Percentiles rank a stretch among this genome's conserved stretches.
These are phyloP conservation scores for Lingula anatina DNA, from an alignment of 2,888 invertebrate species.

Conservation along the genomic window DNA sequence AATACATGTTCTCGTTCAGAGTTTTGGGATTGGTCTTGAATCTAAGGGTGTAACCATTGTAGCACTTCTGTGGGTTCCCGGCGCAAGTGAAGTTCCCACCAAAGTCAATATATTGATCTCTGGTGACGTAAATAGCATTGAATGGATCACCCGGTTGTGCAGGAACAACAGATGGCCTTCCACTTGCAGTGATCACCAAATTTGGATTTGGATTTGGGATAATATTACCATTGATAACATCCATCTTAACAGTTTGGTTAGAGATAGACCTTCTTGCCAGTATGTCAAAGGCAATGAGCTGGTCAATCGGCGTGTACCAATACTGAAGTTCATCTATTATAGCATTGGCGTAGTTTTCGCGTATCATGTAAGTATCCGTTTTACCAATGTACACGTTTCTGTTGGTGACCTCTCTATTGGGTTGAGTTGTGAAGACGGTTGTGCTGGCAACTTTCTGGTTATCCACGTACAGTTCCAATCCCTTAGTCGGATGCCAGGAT, in stretches of 20 bases:
- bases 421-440: neutral
- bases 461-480: slow-evolving; percentile 37
- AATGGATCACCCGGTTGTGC: slow-evolving; percentile 13
- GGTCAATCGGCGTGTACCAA: slow-evolving; percentile 39
- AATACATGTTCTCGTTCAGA: slow-evolving; percentile 35
- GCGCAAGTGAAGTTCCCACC: slow-evolving; percentile 38
- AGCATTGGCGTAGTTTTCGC: slow-evolving; percentile 21
- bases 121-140: slow-evolving; percentile 12
- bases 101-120: slow-evolving; percentile 39
- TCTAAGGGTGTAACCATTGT: slow-evolving; percentile 39
- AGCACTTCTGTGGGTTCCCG: slow-evolving; percentile 40
- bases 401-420: neutral
- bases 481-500: slow-evolving; percentile 42
- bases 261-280: slow-evolving; percentile 21
- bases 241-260: slow-evolving; percentile 15
- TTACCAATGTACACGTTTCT: slow-evolving; percentile 26
- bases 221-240: slow-evolving; percentile 8
- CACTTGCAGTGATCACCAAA: slow-evolving; percentile 7
- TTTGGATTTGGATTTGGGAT: slow-evolving; percentile 9
- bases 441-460: slow-evolving; percentile 17
- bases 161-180: slow-evolving; percentile 6
- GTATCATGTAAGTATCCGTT: slow-evolving; percentile 11
- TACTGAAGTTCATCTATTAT: slow-evolving; percentile 44
- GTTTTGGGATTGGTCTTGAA: slow-evolving; percentile 28
- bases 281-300: slow-evolving; percentile 20